A percentile compares a stretch with the other conserved stretches of the same genome.
Evolutionary conservation across 2,888 invertebrate genomes (phyloP).

Genomic region (Thecophora atra): DNA sequence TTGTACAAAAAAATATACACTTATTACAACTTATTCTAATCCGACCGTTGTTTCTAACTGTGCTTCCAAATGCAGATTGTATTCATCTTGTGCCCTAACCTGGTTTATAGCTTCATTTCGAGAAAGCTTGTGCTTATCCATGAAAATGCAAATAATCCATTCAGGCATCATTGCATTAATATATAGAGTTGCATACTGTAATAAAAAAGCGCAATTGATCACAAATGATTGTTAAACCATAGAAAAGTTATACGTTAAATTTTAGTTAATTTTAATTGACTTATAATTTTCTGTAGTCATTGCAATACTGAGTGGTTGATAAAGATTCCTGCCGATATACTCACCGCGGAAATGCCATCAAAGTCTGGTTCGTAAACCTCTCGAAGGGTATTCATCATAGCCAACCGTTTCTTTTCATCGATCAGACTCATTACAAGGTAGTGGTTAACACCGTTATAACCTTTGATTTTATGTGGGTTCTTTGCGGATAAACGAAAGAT

Average conservation of each 20-base stretch:
- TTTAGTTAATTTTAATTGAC: too few relatives aligned
- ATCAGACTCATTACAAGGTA: constrained; percentile 42
- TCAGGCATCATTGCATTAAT: constrained; percentile 59
- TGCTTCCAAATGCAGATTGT: constrained; percentile 49
- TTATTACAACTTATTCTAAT: constrained; percentile 19
- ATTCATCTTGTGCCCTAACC: constrained; percentile 54
- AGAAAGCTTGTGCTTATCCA: constrained; percentile 54
- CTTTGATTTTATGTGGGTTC: constrained; percentile 41
- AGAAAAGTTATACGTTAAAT: too few relatives aligned
- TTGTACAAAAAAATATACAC: too few relatives aligned
- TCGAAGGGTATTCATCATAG: constrained; percentile 43
- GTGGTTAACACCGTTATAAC: constrained; percentile 44
- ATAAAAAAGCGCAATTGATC: neutral
- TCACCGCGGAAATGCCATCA: constrained; percentile 22
- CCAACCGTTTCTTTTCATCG: constrained; percentile 36
- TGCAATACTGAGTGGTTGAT: neutral
- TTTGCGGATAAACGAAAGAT: constrained; percentile 38
- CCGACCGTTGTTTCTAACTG: constrained; percentile 47
- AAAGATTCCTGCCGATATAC: neutral
- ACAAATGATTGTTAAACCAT: neutral
- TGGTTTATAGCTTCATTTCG: constrained; percentile 52
- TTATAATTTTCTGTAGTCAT: too few relatives aligned
- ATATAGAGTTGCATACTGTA: constrained; percentile 53
- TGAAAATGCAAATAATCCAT: constrained; percentile 58
- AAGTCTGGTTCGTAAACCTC: constrained; percentile 39